phyloP scores from a whole-genome alignment of 2,888 invertebrate genomes.

The Orthonychiurus folsomi region DNA sequence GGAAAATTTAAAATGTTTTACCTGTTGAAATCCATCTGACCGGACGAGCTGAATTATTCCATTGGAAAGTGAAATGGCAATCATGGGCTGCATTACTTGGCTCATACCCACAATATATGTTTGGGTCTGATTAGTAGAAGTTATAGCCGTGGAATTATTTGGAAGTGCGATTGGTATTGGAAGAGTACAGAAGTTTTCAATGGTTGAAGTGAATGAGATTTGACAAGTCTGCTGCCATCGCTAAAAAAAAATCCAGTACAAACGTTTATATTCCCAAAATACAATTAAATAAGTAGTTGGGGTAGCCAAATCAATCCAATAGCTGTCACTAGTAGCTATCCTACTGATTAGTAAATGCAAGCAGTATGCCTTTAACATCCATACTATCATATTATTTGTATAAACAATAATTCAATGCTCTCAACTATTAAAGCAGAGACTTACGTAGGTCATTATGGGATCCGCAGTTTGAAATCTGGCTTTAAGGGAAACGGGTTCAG shows the following conservation, averaged over 20 bases:
- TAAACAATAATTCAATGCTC: no score
- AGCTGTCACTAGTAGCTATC: neutral
- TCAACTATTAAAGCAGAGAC: no score
- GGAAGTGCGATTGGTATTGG: slow-evolving; percentile 26
- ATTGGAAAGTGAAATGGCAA: slow-evolving; percentile 32
- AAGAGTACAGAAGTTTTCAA: slow-evolving; percentile 30
- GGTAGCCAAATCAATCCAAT: no score
- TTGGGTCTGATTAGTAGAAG: slow-evolving; percentile 11
- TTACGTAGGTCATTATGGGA: neutral
- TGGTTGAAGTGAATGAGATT: slow-evolving; percentile 25
- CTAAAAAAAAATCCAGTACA: slow-evolving; percentile 27
- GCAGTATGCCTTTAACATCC: neutral
- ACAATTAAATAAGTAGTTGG: no score
- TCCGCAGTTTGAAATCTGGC: slow-evolving; percentile 25
- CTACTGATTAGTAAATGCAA: slow-evolving; percentile 10
- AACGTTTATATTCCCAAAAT: no score
- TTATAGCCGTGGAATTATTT: slow-evolving; percentile 15
- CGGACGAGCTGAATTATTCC: slow-evolving; percentile 31
- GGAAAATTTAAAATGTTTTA: no score
- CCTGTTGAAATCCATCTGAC: slow-evolving; percentile 37
- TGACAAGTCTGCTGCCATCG: slow-evolving; percentile 35
- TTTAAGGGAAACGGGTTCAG: slow-evolving; percentile 30
- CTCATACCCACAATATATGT: slow-evolving; percentile 11
- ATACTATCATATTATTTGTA: no score
- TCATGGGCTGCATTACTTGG: slow-evolving; percentile 24